phyloP scores from a whole-genome alignment of 2,888 invertebrate species.

The Scaptomyza cyrtandrae region DNA sequence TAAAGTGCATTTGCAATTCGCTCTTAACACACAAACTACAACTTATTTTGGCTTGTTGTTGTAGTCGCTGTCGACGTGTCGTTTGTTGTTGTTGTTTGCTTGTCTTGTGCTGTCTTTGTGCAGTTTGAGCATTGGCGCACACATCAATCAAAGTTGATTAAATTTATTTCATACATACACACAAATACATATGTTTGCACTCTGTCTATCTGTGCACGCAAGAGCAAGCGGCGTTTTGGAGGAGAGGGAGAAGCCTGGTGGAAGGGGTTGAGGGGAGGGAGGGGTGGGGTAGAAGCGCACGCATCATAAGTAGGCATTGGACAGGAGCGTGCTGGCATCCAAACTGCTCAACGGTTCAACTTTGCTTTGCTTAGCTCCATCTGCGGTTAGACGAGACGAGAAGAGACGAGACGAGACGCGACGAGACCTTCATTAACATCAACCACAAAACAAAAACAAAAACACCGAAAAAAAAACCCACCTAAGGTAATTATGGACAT shows the following conservation, averaged over 20 bases:
- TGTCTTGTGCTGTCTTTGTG: constrained; percentile 18
- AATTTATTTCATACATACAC: constrained; percentile 55
- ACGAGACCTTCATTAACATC: neutral
- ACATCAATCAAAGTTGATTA: constrained; percentile 78
- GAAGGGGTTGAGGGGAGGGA: neutral
- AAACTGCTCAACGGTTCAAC: constrained; percentile 29
- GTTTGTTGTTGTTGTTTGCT: constrained; percentile 20
- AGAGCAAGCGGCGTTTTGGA: neutral
- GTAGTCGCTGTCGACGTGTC: constrained; percentile 6
- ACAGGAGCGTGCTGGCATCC: constrained; percentile 70
- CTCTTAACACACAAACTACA: constrained; percentile 11
- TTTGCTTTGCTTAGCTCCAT: constrained; percentile 50
- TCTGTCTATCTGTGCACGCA: neutral
- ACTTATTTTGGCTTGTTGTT: constrained; percentile 48
- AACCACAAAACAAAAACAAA: neutral
- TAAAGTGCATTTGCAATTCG: constrained; percentile 39
- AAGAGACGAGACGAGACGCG: too few relatives aligned
- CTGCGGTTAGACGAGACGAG: constrained; percentile 48
- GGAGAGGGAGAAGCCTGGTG: too few relatives aligned
- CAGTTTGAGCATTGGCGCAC: constrained; percentile 49
- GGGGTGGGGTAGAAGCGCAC: constrained; percentile 23
- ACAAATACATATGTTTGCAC: constrained; percentile 31
- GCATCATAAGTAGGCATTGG: constrained; percentile 68
- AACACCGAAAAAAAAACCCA: constrained; percentile 17
- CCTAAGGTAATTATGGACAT: constrained; percentile 33